Conservation (phyloP, 2,888 invertebrate species). For the Blomia tropicalis region DNA sequence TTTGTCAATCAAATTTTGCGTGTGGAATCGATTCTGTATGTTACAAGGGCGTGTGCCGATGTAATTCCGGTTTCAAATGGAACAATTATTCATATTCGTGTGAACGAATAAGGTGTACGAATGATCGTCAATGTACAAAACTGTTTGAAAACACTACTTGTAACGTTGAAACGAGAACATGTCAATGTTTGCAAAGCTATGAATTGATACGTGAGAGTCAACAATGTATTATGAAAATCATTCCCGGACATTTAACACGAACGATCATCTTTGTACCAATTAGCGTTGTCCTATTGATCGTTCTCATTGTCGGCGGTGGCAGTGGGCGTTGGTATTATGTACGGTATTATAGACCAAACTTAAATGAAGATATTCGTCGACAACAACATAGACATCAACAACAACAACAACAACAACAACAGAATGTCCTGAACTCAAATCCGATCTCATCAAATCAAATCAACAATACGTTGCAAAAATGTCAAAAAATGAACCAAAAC, state of each 20-base stretch:
- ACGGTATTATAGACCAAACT: background rate
- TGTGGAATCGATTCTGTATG: background rate
- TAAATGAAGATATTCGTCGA: background rate
- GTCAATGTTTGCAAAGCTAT: background rate
- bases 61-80: background rate
- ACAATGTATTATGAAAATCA: background rate
- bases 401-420: background rate
- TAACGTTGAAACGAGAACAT: background rate
- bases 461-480: too few species aligned
- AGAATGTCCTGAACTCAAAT: background rate
- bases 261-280: background rate
- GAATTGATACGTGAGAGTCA: background rate
- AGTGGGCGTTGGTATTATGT: slow-evolving; percentile 3
- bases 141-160: background rate
- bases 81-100: background rate
- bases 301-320: background rate
- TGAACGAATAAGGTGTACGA: background rate
- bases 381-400: background rate
- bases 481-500: too few species aligned
- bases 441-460: too few species aligned
- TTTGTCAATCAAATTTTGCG: background rate
- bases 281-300: background rate
- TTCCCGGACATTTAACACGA: too few species aligned
- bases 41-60: background rate
- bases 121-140: background rate